A percentile compares a stretch with the other conserved stretches of the same genome.
These are phyloP conservation scores for Pinna nobilis DNA, from an alignment of 1,140 invertebrate species.

Conservation along the genomic window DNA sequence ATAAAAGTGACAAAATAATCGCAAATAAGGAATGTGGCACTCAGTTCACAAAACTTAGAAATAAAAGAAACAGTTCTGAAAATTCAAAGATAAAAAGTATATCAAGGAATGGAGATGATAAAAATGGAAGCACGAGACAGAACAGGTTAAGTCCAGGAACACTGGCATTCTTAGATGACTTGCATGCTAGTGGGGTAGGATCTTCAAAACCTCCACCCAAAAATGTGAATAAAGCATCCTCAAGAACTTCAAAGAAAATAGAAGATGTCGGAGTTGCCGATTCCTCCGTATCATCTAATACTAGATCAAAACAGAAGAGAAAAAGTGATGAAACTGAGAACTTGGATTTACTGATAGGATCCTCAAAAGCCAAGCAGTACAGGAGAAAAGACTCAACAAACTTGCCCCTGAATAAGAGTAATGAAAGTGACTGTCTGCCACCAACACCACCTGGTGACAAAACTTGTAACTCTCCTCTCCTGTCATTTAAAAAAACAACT, in stretches of 20 bases:
- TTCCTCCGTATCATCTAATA: too few species aligned
- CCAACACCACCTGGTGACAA: constrained; percentile 60
- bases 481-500: background rate
- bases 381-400: background rate
- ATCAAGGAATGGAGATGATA: background rate
- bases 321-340: background rate
- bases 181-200: constrained; percentile 9
- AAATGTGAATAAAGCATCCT: background rate
- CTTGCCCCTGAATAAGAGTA: constrained; percentile 42
- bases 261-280: background rate
- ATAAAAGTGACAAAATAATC: background rate
- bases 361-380: background rate
- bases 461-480: background rate
- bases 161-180: constrained; percentile 28
- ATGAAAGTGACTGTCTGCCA: constrained; percentile 60
- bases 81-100: background rate
- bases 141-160: constrained; percentile 42
- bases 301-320: background rate
- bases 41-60: background rate
- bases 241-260: background rate
- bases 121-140: background rate
- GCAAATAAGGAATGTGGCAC: background rate
- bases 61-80: too few species aligned
- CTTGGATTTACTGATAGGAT: background rate
- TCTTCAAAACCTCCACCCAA: background rate